Base-by-base conservation (phyloP, 2,888 invertebrate genomes). In the Lordiphosa andalusiaca region DNA sequence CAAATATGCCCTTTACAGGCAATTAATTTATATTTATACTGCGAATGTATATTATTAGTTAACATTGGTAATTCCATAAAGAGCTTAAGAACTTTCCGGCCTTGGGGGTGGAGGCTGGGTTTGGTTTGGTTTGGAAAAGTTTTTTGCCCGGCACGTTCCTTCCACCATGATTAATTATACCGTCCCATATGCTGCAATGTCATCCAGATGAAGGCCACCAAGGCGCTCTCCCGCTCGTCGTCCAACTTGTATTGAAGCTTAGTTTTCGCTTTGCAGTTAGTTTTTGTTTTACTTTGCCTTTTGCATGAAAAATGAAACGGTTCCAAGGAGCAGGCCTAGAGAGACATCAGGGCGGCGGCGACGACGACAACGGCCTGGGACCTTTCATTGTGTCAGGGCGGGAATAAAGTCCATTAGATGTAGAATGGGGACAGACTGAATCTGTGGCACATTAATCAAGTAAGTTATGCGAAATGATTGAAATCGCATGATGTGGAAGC, bases 131-230 rank as follows among this genome's bases (percentile, higher is more conserved):
- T n/a, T 4, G 57, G 55, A 71, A 70, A 56, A 61, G 62, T 63
- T 68, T 81, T 53, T 59, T 49, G 61, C 42, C 50, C 25, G 59
- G 66, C 77, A 78, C 77, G 82, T 78, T 65, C 71, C 44, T 41
- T 42, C 16, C 16, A 40, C 51, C 53, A 82, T 78, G 77, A 78
- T 78, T 78, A 78, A 78, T 82, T 78, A 75, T 75, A 57, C 75
- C 63, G 54, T 35, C 69, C 73, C 77, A 78, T 75, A 78, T 82
- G 77, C 75, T 78, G 71, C 71, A 67, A 71, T 69, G 73, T 82
- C 80, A 82, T 73, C 61, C 48, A 62, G 60, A 55, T 41, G 42
- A 19, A 48, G 53, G 55, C 42, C 47, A 42, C 42, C 64, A 16
- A 40, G 47, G 49, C 46, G 37, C 33, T 36, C 56, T 10, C 35